phyloP scores from a whole-genome alignment of 2,113 vertebrate species.

The Micromys minutus region DNA sequence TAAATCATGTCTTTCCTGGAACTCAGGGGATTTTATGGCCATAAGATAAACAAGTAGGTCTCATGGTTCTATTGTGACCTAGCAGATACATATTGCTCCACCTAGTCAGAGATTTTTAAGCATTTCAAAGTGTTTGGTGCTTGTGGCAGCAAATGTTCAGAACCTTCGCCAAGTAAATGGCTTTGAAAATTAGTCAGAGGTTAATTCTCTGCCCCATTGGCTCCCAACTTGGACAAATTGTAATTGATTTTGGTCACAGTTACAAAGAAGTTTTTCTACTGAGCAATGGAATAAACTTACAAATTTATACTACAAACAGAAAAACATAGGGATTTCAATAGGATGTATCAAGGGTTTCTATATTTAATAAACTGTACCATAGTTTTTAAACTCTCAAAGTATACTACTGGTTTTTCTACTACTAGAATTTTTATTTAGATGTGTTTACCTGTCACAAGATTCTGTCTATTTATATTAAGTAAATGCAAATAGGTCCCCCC shows the following conservation, averaged over 20 bases:
- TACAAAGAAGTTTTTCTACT: constrained; percentile 79
- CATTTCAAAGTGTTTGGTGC: constrained; percentile 58
- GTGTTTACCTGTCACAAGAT: constrained; percentile 45
- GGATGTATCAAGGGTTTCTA: constrained; percentile 77
- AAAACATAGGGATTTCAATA: constrained; percentile 76
- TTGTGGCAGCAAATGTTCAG: constrained; percentile 75
- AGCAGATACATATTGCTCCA: constrained; percentile 54
- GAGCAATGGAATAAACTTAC: constrained; percentile 80
- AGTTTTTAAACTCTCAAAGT: constrained; percentile 67
- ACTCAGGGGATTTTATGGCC: background rate
- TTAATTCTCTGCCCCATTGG: constrained; percentile 89
- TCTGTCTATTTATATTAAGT: constrained; percentile 54
- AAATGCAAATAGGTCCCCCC: background rate
- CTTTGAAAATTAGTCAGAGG: constrained; percentile 88
- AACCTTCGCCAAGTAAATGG: constrained; percentile 83
- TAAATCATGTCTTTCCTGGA: constrained; percentile 28
- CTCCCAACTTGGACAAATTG: constrained; percentile 82
- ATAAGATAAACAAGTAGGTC: constrained; percentile 39
- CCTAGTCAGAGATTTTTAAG: constrained; percentile 73
- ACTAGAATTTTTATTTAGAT: constrained; percentile 63
- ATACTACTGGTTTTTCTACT: constrained; percentile 56
- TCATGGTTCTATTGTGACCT: constrained; percentile 55
- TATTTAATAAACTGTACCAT: constrained; percentile 78
- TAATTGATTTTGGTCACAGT: constrained; percentile 87
- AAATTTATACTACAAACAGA: constrained; percentile 71